Percentiles rank a stretch among this genome's conserved stretches.
phyloP scores from a whole-genome alignment of 2,888 invertebrate genomes.

The Tillus elongatus region DNA sequence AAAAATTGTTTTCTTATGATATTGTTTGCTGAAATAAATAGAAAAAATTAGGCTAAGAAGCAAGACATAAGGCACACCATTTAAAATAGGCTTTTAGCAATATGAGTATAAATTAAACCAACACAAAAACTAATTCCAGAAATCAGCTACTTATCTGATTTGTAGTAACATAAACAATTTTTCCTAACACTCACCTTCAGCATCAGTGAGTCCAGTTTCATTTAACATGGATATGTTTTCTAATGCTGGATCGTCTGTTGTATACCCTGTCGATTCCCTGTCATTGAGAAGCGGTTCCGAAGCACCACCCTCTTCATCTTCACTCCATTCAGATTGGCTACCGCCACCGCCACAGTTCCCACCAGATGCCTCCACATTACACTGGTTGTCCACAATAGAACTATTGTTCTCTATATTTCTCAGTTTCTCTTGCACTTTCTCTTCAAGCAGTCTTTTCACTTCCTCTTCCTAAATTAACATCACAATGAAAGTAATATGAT shows the following conservation, averaged over 20 bases:
- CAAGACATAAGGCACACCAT: no score
- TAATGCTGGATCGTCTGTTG: constrained; percentile 78
- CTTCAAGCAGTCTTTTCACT: constrained; percentile 43
- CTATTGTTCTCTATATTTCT: constrained; percentile 30
- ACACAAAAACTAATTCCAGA: no score
- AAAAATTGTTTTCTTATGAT: no score
- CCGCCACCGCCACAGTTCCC: no score
- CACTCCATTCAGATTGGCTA: constrained; percentile 78
- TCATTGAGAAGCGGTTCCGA: constrained; percentile 50
- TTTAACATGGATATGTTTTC: constrained; percentile 79
- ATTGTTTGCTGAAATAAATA: no score
- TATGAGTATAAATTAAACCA: no score
- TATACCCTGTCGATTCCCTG: constrained; percentile 67
- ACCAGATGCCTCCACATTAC: constrained; percentile 40
- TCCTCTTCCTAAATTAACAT: constrained; percentile 47
- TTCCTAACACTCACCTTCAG: constrained; percentile 51
- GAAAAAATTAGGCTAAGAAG: no score
- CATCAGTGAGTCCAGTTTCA: constrained; percentile 78
- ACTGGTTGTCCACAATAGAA: constrained; percentile 23
- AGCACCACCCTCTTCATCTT: constrained; percentile 56
- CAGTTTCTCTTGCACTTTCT: constrained; percentile 40
- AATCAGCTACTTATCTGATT: no score
- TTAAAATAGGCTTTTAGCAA: no score
- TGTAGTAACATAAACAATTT: no score
- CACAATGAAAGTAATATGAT: no score